Evolutionary conservation across 2,113 vertebrate species (phyloP).

Genomic region (Lasiurus cinereus): DNA sequence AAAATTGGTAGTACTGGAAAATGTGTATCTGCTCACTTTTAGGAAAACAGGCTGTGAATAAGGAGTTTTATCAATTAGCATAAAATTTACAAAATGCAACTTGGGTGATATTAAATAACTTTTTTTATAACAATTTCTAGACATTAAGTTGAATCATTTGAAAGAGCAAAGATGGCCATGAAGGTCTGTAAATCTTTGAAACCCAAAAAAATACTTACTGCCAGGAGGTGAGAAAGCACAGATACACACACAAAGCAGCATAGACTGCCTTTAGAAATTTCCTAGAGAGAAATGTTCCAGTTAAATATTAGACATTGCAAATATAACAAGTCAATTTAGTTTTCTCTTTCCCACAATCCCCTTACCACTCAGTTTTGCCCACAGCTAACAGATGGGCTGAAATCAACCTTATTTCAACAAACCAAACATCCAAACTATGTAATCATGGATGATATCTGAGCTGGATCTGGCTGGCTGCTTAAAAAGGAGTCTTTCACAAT

Average conservation of each 20-base stretch:
- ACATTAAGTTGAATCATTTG: background rate
- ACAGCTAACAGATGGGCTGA: conserved; percentile 61
- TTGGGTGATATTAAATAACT: background rate
- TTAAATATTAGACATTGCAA: conserved; percentile 73
- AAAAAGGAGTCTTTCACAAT: conserved; percentile 68
- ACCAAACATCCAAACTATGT: conserved; percentile 80
- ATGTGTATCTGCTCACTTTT: background rate
- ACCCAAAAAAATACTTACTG: background rate
- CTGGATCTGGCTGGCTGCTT: conserved; percentile 71
- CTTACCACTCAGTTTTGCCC: background rate
- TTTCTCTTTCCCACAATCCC: conserved; percentile 61
- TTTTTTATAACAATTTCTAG: conserved; percentile 22
- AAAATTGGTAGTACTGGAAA: background rate
- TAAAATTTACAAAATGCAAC: conserved; percentile 27
- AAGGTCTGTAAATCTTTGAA: conserved; percentile 34
- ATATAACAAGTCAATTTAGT: background rate
- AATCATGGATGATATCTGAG: conserved; percentile 74
- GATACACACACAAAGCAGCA: background rate
- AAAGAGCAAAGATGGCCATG: conserved; percentile 6
- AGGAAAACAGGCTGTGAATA: background rate
- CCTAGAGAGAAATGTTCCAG: conserved; percentile 65
- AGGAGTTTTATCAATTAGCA: background rate
- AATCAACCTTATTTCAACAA: conserved; percentile 77
- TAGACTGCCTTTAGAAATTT: conserved; percentile 26
- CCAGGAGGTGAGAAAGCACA: background rate